These are phyloP conservation scores for Timandra comae DNA, from an alignment of 2,888 invertebrate genomes.

Conservation along the genomic window DNA sequence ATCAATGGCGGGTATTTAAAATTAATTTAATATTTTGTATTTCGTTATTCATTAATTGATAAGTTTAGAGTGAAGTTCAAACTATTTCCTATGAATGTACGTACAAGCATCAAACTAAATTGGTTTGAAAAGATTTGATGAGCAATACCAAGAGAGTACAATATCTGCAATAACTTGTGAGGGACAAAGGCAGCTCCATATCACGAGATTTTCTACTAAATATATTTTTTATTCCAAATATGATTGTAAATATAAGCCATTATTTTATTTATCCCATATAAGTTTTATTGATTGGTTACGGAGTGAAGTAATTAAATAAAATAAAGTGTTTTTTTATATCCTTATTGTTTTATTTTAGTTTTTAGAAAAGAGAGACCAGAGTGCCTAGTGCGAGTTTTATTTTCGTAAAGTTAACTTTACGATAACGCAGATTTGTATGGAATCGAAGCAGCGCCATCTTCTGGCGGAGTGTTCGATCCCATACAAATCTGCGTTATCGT, in stretches of 20 bases:
- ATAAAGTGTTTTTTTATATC: conserved; percentile 21
- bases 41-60: conserved; percentile 27
- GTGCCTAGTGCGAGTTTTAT: no score
- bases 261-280: conserved; percentile 52
- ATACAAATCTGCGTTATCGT: no score
- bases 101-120: conserved; percentile 42
- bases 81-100: conserved; percentile 23
- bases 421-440: no score
- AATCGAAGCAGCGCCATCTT: no score
- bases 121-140: conserved; percentile 40
- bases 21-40: conserved; percentile 7
- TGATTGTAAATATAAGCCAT: conserved; percentile 42
- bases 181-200: conserved; percentile 40
- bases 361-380: no score
- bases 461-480: no score
- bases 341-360: conserved; percentile 7
- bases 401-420: no score
- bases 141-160: conserved; percentile 63
- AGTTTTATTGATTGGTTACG: conserved; percentile 57
- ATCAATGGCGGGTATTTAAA: not conserved
- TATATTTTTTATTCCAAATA: conserved; percentile 42
- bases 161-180: conserved; percentile 44
- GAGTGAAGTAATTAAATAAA: conserved; percentile 54
- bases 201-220: conserved; percentile 35
- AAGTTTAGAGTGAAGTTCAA: conserved; percentile 41